A percentile compares a stretch with the other conserved stretches of the same genome.
Evolutionary conservation across 2,113 vertebrate genomes (phyloP).

Genomic region (Andinoacara biseriatus): DNA sequence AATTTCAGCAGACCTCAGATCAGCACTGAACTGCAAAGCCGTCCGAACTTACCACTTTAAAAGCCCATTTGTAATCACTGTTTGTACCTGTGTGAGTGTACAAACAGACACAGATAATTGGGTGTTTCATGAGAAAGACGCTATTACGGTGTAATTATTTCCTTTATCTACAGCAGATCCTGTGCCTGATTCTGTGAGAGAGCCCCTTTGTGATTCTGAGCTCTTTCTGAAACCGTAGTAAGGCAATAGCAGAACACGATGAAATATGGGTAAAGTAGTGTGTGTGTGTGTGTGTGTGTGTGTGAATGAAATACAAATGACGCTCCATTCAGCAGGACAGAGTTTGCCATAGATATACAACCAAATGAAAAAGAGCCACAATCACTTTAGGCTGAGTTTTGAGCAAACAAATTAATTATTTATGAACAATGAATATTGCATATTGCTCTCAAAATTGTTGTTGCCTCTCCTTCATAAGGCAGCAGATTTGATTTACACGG

Average conservation of each 20-base stretch:
- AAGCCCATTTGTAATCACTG: slow-evolving; percentile 47
- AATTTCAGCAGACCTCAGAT: background rate
- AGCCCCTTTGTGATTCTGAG: slow-evolving; percentile 44
- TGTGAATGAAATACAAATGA: slow-evolving; percentile 59
- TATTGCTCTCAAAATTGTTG: slow-evolving; percentile 76
- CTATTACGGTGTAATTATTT: slow-evolving; percentile 58
- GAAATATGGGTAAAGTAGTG: slow-evolving; percentile 59
- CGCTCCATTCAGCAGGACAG: slow-evolving; percentile 49
- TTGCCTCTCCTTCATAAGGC: slow-evolving; percentile 68
- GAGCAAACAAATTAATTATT: slow-evolving; percentile 80
- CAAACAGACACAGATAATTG: slow-evolving; percentile 61
- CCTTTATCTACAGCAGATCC: slow-evolving; percentile 48
- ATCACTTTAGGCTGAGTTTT: slow-evolving; percentile 71
- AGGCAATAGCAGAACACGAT: slow-evolving; percentile 49
- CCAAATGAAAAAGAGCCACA: slow-evolving; percentile 70
- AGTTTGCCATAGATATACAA: slow-evolving; percentile 55
- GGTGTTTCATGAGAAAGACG: slow-evolving; percentile 57
- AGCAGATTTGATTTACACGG: slow-evolving; percentile 72
- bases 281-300: slow-evolving; percentile 16
- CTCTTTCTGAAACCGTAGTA: slow-evolving; percentile 31
- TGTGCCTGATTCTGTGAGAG: slow-evolving; percentile 30
- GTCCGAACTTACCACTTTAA: slow-evolving; percentile 1
- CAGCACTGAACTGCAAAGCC: slow-evolving; percentile 36
- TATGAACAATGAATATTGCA: slow-evolving; percentile 79
- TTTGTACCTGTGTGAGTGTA: slow-evolving; percentile 39